phyloP scores from a whole-genome alignment of 2,888 invertebrate genomes.

The Cataglyphis cursor region DNA sequence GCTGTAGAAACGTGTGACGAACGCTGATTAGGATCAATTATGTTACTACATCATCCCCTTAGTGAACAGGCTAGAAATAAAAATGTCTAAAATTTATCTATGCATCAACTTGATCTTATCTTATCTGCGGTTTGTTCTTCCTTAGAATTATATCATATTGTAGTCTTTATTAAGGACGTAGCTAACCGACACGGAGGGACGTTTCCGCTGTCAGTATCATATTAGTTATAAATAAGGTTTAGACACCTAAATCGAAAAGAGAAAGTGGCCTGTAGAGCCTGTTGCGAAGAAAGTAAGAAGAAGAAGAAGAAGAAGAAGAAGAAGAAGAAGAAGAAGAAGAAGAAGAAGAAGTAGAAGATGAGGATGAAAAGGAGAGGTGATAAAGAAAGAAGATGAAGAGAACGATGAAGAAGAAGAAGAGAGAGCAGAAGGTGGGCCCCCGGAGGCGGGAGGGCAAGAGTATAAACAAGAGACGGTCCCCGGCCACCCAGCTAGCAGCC shows the following conservation, averaged over 20 bases:
- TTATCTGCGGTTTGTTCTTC: constrained; percentile 4
- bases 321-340: constrained; percentile 22
- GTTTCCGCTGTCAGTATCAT: constrained; percentile 38
- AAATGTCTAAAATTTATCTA: neutral
- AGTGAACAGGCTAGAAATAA: neutral
- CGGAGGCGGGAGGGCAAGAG: constrained; percentile 64
- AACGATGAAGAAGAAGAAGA: constrained; percentile 64
- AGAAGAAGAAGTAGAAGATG: constrained; percentile 16
- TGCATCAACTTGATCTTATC: constrained; percentile 18
- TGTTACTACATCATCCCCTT: constrained; percentile 6
- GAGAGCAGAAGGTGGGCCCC: constrained; percentile 54
- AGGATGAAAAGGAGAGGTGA: constrained; percentile 38
- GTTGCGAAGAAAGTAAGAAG: constrained; percentile 5
- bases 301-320: constrained; percentile 30
- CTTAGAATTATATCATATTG: neutral
- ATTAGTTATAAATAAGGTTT: constrained; percentile 42
- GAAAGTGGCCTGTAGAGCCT: constrained; percentile 28
- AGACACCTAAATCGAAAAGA: constrained; percentile 48
- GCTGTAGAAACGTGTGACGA: neutral
- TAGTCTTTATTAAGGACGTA: constrained; percentile 36
- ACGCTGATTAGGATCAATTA: neutral
- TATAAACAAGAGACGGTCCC: constrained; percentile 78
- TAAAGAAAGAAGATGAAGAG: constrained; percentile 65
- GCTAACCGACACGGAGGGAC: constrained; percentile 4
- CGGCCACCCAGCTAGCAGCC: constrained; percentile 85